These are phyloP conservation scores for Dastarcus helophoroides DNA, from an alignment of 2,888 invertebrate genomes.

Conservation along the genomic window DNA sequence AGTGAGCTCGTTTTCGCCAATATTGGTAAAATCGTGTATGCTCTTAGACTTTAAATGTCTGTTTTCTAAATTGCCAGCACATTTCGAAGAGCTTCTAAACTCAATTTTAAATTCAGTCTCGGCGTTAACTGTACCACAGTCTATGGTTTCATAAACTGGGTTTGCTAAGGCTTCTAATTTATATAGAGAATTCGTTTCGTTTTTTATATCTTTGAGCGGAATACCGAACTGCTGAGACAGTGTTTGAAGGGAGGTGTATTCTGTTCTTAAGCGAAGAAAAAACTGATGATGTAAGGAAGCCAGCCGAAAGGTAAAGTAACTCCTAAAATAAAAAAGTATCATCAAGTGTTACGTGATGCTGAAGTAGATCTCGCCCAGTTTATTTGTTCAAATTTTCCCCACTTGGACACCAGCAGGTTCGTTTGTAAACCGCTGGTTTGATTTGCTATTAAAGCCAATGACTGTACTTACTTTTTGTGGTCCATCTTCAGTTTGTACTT, in stretches of 20 bases:
- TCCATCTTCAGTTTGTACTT: conserved; percentile 67
- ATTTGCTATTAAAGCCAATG: too few relatives aligned
- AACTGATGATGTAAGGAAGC: conserved; percentile 70
- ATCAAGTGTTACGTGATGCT: too few relatives aligned
- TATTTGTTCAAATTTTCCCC: too few relatives aligned
- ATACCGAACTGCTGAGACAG: conserved; percentile 50
- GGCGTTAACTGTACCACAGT: conserved; percentile 26
- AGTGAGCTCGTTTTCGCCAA: conserved; percentile 35
- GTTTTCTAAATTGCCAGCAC: conserved; percentile 15
- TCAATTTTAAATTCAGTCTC: conserved; percentile 34
- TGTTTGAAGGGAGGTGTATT: conserved; percentile 54
- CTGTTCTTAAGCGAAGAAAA: conserved; percentile 60
- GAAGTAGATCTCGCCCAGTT: too few relatives aligned
- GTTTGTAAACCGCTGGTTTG: too few relatives aligned
- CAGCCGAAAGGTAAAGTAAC: conserved; percentile 63
- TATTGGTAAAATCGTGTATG: conserved; percentile 40
- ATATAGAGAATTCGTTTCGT: conserved; percentile 34
- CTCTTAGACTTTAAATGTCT: conserved; percentile 37
- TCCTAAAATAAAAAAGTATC: conserved; percentile 40
- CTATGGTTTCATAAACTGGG: conserved; percentile 19
- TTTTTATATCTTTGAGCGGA: conserved; percentile 40
- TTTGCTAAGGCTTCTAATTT: conserved; percentile 33
- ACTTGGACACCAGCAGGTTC: too few relatives aligned
- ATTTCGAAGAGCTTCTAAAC: conserved; percentile 26
- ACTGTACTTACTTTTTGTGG: conserved; percentile 50